Conservation (phyloP, 2,888 invertebrate genomes). For the Liodrosophila aerea region DNA sequence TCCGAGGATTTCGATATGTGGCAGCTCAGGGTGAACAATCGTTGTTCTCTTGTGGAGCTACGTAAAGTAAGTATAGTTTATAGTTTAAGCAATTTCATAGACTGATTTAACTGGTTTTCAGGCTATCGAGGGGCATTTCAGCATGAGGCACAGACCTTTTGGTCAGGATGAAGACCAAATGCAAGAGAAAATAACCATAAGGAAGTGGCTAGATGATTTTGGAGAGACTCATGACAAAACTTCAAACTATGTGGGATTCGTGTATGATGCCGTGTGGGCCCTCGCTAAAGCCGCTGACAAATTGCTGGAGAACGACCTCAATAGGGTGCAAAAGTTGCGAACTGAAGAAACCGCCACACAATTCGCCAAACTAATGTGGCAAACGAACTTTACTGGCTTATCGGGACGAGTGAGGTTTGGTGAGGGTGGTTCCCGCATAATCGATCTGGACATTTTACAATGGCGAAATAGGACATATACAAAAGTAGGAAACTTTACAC, state of each 20-base stretch:
- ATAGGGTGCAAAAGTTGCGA: constrained; percentile 62
- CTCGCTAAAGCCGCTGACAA: constrained; percentile 88
- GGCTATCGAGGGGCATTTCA: constrained; percentile 89
- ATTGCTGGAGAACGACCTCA: constrained; percentile 84
- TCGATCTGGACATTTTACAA: constrained; percentile 85
- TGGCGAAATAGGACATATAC: constrained; percentile 83
- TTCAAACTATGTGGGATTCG: constrained; percentile 88
- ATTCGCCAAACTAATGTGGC: constrained; percentile 85
- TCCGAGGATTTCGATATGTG: constrained; percentile 86
- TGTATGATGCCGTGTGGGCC: constrained; percentile 92
- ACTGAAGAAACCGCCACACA: constrained; percentile 69
- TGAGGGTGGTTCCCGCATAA: constrained; percentile 86
- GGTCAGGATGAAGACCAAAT: constrained; percentile 84
- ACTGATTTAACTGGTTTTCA: constrained; percentile 57
- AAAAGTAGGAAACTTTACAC: constrained; percentile 85
- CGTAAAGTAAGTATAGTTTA: constrained; percentile 82
- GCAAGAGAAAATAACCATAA: constrained; percentile 86
- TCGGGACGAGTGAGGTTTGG: constrained; percentile 88
- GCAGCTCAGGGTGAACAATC: constrained; percentile 74
- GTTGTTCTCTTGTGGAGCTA: constrained; percentile 86
- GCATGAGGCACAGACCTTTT: constrained; percentile 87
- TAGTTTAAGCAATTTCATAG: too few relatives aligned
- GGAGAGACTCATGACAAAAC: constrained; percentile 20
- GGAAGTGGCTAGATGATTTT: constrained; percentile 83
- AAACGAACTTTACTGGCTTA: constrained; percentile 88